phyloP scores from a whole-genome alignment of 2,888 invertebrate genomes.

The Phengaris arion region DNA sequence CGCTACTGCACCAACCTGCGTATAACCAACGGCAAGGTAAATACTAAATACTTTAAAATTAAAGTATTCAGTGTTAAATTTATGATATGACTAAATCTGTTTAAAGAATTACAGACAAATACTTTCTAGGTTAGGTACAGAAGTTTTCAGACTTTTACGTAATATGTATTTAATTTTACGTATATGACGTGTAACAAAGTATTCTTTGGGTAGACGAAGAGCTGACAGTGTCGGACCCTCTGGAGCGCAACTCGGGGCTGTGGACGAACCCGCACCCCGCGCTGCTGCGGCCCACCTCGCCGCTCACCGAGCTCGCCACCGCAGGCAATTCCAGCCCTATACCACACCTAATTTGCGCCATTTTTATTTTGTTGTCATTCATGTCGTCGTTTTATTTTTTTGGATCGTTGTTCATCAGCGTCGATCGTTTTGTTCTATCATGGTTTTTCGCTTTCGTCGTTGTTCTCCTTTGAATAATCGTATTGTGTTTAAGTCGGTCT shows the following conservation, averaged over 20 bases:
- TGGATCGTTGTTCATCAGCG: conserved; percentile 18
- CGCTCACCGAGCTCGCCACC: conserved; percentile 71
- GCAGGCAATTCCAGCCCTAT: conserved; percentile 57
- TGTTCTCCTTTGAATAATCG: neutral
- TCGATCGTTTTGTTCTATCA: conserved; percentile 31
- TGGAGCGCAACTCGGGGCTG: conserved; percentile 69
- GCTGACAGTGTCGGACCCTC: conserved; percentile 59
- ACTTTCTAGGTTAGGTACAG: neutral
- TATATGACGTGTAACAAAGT: conserved; percentile 25
- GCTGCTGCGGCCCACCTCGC: conserved; percentile 62
- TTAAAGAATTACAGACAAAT: neutral
- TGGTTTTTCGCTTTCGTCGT: conserved; percentile 33
- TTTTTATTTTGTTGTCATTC: conserved; percentile 33
- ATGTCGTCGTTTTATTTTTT: conserved; percentile 28
- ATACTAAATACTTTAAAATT: conserved; percentile 37
- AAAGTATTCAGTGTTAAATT: neutral
- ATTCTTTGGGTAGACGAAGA: conserved; percentile 47
- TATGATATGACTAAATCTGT: neutral
- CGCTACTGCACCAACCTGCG: conserved; percentile 91
- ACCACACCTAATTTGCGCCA: conserved; percentile 35
- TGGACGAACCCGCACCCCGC: conserved; percentile 71
- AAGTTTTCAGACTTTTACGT: neutral
- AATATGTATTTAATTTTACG: neutral
- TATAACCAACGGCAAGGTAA: conserved; percentile 66
- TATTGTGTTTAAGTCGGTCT: conserved; percentile 43